Evolutionary conservation across 2,797 vertebrate species (phyloP).

Genomic region (Monodelphis domestica): DNA sequence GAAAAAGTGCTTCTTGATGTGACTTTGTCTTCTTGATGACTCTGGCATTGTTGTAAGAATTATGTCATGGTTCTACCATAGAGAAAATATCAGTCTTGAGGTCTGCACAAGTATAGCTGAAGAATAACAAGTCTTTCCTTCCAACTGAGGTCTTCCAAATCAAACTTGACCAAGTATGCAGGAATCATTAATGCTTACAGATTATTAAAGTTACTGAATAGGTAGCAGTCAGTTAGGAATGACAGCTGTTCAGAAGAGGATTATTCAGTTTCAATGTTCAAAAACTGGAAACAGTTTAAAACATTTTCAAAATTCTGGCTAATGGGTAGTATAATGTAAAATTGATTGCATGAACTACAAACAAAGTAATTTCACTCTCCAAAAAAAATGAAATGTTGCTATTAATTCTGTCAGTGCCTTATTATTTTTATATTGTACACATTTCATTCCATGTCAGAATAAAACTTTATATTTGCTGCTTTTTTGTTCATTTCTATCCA

Average conservation of each 20-base stretch:
- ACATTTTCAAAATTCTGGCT: conserved; percentile 55
- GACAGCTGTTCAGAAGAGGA: conserved; percentile 70
- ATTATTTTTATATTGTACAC: conserved; percentile 52
- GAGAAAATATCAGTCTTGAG: neutral
- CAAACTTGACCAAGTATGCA: neutral
- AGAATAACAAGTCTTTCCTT: neutral
- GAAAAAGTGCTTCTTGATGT: neutral
- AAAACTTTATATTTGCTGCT: conserved; percentile 31
- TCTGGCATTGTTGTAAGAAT: neutral
- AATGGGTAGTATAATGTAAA: conserved; percentile 35
- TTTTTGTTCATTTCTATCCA: neutral
- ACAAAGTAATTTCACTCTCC: conserved; percentile 59
- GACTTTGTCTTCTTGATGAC: neutral
- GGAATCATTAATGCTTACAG: conserved; percentile 18
- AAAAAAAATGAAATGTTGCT: conserved; percentile 59
- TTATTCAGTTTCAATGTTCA: conserved; percentile 65
- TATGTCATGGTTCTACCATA: neutral
- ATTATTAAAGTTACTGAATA: conserved; percentile 52
- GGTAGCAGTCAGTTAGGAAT: conserved; percentile 63
- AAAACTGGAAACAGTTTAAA: conserved; percentile 51
- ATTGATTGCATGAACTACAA: conserved; percentile 71
- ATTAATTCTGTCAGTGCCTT: conserved; percentile 53
- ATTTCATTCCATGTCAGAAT: conserved; percentile 55
- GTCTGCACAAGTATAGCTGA: no score
- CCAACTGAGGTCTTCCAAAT: neutral